Conservation (phyloP, 1,140 invertebrate genomes). For the Bombus ignitus region DNA sequence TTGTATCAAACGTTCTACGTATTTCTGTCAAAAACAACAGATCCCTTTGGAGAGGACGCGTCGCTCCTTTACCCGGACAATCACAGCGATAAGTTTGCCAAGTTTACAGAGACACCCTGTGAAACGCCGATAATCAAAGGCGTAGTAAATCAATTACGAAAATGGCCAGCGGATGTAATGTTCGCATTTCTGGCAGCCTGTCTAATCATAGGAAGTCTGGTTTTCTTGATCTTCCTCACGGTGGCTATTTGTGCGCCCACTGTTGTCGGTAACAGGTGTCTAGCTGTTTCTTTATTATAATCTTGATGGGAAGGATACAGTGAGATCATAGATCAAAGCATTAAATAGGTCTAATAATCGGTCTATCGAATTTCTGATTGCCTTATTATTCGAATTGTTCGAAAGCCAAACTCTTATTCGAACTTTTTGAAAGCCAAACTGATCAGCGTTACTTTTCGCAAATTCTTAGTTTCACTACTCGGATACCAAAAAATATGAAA, state of each 20-base stretch:
- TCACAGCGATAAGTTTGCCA: constrained; percentile 13
- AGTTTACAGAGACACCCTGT: neutral
- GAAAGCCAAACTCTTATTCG: neutral
- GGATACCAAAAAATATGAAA: too few relatives aligned
- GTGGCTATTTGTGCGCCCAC: constrained; percentile 35
- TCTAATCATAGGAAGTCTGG: constrained; percentile 43
- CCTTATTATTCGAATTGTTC: neutral
- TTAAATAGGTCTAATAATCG: neutral
- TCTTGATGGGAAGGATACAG: neutral
- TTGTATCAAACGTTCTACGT: too few relatives aligned
- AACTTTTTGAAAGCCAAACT: neutral
- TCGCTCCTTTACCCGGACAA: constrained; percentile 42
- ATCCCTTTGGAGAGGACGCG: constrained; percentile 46
- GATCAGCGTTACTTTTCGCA: neutral
- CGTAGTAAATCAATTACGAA: constrained; percentile 61
- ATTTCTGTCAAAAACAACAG: neutral
- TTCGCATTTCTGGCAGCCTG: constrained; percentile 62
- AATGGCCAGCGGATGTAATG: constrained; percentile 69
- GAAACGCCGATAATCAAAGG: constrained; percentile 62
- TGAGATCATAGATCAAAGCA: neutral
- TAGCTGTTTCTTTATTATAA: constrained; percentile 3
- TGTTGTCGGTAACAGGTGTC: constrained; percentile 2
- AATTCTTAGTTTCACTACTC: neutral
- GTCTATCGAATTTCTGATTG: neutral
- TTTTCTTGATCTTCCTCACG: constrained; percentile 43